phyloP scores from a whole-genome alignment of 2,113 vertebrate species.

The Anarhynchus alexandrinus region DNA sequence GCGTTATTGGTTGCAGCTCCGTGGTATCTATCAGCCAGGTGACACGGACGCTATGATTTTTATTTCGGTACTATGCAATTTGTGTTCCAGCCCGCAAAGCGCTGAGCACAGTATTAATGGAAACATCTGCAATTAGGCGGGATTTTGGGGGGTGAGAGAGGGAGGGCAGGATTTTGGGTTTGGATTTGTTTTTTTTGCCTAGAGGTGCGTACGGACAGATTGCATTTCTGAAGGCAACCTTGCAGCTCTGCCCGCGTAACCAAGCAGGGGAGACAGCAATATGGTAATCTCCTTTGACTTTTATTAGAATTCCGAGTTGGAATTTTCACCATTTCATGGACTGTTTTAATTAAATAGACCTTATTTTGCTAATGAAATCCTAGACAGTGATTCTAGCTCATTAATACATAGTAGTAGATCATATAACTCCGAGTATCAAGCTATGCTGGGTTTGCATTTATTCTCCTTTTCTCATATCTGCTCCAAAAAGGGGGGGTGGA shows the following conservation, averaged over 20 bases:
- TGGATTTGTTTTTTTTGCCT: neutral
- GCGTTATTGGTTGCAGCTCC: fast-evolving
- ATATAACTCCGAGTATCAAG: neutral
- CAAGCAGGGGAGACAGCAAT: neutral
- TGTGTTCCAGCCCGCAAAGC: neutral
- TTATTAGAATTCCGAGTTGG: too few relatives aligned
- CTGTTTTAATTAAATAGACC: neutral
- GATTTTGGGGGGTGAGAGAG: neutral
- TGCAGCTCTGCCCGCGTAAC: neutral
- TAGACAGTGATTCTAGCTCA: neutral
- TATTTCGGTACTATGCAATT: neutral
- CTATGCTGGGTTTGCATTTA: neutral
- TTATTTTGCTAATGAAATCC: neutral
- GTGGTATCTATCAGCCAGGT: neutral
- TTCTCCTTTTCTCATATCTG: neutral
- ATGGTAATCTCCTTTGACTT: neutral
- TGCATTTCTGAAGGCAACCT: neutral
- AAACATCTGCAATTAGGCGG: neutral
- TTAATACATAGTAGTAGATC: neutral
- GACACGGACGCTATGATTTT: neutral
- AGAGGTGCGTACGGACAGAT: neutral
- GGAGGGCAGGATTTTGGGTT: too few relatives aligned
- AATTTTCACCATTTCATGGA: neutral
- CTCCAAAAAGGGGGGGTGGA: neutral
- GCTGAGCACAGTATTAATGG: neutral